Conservation (phyloP, 2,888 invertebrate genomes). For the Thysanoteuthis rhombus region DNA sequence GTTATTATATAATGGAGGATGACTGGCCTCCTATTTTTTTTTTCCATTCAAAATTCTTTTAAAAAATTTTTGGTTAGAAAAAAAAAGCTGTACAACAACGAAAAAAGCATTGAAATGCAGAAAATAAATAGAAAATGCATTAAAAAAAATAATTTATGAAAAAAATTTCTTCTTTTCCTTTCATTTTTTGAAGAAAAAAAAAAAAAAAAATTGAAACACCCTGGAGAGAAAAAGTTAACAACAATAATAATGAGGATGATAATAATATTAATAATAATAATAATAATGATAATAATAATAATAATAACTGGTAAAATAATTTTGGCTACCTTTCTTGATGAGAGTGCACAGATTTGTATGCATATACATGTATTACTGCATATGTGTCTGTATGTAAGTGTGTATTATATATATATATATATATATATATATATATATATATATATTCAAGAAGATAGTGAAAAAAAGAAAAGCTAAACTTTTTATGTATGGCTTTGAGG, state of each 20-base stretch:
- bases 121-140: slow-evolving; percentile 12
- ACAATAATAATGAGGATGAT: neutral
- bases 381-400: neutral
- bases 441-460: too few species aligned
- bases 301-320: neutral
- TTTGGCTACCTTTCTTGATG: neutral
- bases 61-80: neutral
- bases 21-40: neutral
- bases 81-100: neutral
- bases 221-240: slow-evolving; percentile 12
- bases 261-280: neutral
- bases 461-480: too few species aligned
- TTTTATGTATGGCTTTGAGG: too few species aligned
- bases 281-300: neutral
- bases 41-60: neutral
- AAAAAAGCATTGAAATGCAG: neutral
- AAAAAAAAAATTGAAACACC: neutral
- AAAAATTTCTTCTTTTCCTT: neutral
- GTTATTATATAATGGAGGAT: neutral
- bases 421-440: too few species aligned
- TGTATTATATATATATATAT: too few species aligned
- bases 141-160: neutral
- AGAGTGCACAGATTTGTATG: neutral
- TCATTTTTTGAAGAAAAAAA: neutral
- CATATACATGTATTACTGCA: neutral